phyloP scores from a whole-genome alignment of 2,888 invertebrate species.

The Lycophotia porphyrea region DNA sequence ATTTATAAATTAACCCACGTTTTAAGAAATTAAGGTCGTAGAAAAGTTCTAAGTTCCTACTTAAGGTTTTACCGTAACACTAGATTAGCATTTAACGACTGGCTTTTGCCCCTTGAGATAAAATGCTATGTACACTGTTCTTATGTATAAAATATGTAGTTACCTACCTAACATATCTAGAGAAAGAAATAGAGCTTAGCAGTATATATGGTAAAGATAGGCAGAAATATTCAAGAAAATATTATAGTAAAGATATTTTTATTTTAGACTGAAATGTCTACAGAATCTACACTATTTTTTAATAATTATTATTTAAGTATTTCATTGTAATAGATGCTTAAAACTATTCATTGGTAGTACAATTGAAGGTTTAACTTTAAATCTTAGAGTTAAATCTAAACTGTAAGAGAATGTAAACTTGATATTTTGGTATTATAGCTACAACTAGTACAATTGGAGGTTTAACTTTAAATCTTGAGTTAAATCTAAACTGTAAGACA shows the following conservation, averaged over 20 bases:
- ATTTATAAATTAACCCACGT: constrained; percentile 56
- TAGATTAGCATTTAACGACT: constrained; percentile 61
- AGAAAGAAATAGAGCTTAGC: constrained; percentile 35
- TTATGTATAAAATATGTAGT: constrained; percentile 40
- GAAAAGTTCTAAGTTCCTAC: constrained; percentile 43
- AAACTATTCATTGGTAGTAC: constrained; percentile 81
- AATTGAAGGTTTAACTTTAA: constrained; percentile 73
- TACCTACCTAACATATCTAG: constrained; percentile 24
- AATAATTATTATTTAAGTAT: constrained; percentile 50
- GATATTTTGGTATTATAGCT: constrained; percentile 85
- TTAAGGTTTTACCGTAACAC: constrained; percentile 21
- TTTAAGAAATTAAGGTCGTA: constrained; percentile 52
- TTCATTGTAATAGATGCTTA: constrained; percentile 57
- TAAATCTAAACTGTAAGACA: constrained; percentile 62
- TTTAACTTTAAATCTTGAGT: constrained; percentile 65
- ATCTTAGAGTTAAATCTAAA: constrained; percentile 60
- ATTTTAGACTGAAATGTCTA: constrained; percentile 40
- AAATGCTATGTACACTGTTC: constrained; percentile 59
- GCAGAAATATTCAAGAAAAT: constrained; percentile 48
- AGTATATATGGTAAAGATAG: constrained; percentile 29
- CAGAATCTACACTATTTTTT: constrained; percentile 49
- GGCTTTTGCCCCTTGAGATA: constrained; percentile 65
- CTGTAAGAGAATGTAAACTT: constrained; percentile 70
- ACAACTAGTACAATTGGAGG: constrained; percentile 78
- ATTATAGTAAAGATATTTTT: constrained; percentile 33